These are phyloP conservation scores for Megalops cyprinoides DNA, from an alignment of 2,797 vertebrate genomes.

Conservation along the genomic window DNA sequence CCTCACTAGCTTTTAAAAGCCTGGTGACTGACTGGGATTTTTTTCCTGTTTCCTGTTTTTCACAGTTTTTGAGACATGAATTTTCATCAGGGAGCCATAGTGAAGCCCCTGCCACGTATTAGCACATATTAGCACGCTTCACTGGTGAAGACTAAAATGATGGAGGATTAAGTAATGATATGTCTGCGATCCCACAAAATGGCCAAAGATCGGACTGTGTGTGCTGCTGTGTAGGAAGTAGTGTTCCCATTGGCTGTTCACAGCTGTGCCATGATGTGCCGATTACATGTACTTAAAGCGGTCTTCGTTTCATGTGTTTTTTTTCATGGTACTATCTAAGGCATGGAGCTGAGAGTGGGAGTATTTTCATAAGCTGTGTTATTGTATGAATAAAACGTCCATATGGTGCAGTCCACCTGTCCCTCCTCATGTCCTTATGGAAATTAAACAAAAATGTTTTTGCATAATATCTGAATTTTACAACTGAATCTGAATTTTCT, in stretches of 20 bases:
- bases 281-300: not conserved
- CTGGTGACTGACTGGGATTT: not conserved
- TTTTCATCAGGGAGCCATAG: slow-evolving; percentile 4
- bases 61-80: not conserved
- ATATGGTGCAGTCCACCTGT: not conserved
- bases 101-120: too few relatives aligned
- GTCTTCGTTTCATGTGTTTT: not conserved
- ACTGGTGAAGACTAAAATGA: too few relatives aligned
- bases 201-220: not conserved
- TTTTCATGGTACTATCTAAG: not conserved
- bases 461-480: not conserved
- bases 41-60: too few relatives aligned
- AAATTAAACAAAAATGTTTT: not conserved
- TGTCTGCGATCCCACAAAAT: not conserved
- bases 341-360: not conserved
- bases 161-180: too few relatives aligned
- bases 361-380: slow-evolving; percentile 11
- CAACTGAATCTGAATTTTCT: not conserved
- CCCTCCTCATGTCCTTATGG: slow-evolving; percentile 1
- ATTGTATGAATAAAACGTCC: not conserved
- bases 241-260: not conserved
- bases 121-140: too few relatives aligned
- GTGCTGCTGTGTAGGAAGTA: not conserved
- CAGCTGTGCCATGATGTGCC: not conserved
- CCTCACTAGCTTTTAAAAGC: not conserved